Percentiles rank a stretch among this genome's conserved stretches.
Evolutionary conservation across 2,888 invertebrate species (phyloP).

Genomic region (Lithophane ornitopus): DNA sequence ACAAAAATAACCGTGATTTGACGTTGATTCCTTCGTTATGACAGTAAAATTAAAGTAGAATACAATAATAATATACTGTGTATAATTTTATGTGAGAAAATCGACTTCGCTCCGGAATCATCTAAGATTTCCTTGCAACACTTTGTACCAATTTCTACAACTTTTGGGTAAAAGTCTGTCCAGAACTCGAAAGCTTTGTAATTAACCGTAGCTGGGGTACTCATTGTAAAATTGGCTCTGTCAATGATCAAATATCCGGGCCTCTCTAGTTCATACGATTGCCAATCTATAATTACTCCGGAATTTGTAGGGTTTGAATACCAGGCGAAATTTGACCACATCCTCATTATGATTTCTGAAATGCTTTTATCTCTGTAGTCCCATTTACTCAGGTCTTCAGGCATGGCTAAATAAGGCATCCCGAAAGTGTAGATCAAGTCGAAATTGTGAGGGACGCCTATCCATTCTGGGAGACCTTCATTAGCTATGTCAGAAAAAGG

Average conservation of each 20-base stretch:
- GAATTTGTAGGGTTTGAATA: conserved; percentile 93
- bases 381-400: conserved; percentile 92
- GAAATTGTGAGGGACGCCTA: conserved; percentile 95
- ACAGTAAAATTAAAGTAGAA: conserved; percentile 77
- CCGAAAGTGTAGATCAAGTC: conserved; percentile 96
- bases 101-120: conserved; percentile 80
- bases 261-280: conserved; percentile 92
- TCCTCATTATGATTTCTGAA: conserved; percentile 94
- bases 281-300: conserved; percentile 94
- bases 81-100: conserved; percentile 70
- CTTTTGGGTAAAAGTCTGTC: conserved; percentile 95
- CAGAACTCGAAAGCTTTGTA: conserved; percentile 95
- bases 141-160: conserved; percentile 93
- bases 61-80: conserved; percentile 76
- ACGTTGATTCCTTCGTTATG: conserved; percentile 71
- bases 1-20: conserved; percentile 84
- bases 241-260: conserved; percentile 94
- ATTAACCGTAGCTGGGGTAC: conserved; percentile 92
- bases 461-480: conserved; percentile 94
- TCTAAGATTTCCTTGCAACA: conserved; percentile 93
- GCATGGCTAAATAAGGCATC: conserved; percentile 93
- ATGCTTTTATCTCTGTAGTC: conserved; percentile 94
- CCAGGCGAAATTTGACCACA: conserved; percentile 95
- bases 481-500: conserved; percentile 92
- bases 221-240: conserved; percentile 94